Percentiles rank a stretch among this genome's conserved stretches.
phyloP scores from a whole-genome alignment of 2,113 vertebrate species.

The Pluvialis apricaria region DNA sequence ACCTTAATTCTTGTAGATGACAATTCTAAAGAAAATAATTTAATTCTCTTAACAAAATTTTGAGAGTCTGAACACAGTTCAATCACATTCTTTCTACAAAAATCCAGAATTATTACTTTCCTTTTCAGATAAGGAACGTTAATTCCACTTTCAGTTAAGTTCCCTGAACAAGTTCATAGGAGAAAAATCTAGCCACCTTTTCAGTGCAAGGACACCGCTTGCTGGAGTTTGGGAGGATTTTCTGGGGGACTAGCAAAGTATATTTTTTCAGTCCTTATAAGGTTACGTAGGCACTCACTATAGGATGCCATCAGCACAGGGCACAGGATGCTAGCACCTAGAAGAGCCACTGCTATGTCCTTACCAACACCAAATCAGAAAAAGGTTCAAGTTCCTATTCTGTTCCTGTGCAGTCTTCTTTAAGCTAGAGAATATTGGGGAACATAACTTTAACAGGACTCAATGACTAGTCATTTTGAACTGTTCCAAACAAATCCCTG shows the following conservation, averaged over 20 bases:
- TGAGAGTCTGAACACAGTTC: not conserved
- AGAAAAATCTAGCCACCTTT: not conserved
- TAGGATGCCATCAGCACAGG: not conserved
- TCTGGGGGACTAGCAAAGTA: not conserved
- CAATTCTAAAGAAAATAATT: not conserved
- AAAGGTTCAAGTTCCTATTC: not conserved
- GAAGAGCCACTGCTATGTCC: not conserved
- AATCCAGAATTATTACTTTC: not conserved
- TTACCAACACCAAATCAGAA: not conserved
- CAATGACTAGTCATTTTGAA: not conserved
- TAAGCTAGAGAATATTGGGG: not conserved
- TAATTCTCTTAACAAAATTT: not conserved
- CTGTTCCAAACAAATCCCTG: not conserved
- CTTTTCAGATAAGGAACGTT: not conserved
- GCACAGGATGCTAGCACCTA: not conserved
- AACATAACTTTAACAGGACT: not conserved
- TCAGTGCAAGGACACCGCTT: not conserved
- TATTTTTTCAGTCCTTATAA: not conserved
- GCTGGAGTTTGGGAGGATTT: not conserved
- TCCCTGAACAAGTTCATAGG: not conserved
- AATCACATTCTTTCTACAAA: not conserved
- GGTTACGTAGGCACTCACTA: not conserved
- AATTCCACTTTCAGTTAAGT: not conserved
- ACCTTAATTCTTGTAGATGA: not conserved
- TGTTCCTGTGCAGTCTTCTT: not conserved